These are phyloP conservation scores for Lepus europaeus DNA, from an alignment of 2,113 vertebrate genomes.

Conservation along the genomic window DNA sequence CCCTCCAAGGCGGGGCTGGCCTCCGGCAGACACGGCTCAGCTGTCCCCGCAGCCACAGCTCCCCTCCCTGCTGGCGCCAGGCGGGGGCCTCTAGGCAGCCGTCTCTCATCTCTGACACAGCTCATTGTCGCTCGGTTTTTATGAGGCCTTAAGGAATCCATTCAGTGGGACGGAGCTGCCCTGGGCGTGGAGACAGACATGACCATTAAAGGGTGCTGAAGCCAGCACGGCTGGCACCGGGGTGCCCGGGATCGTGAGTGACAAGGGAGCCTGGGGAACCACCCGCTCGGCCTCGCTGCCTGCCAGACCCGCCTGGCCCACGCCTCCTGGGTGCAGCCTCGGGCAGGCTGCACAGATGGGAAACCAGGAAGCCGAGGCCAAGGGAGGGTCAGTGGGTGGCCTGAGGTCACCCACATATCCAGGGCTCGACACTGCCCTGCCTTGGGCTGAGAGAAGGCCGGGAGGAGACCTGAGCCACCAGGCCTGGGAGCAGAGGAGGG, in stretches of 20 bases:
- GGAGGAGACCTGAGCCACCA: neutral
- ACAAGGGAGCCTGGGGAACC: neutral
- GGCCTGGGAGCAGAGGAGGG: neutral
- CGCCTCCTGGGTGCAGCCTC: neutral
- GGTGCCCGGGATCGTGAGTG: neutral
- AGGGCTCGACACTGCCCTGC: neutral
- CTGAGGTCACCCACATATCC: neutral
- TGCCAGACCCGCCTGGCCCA: too few relatives aligned
- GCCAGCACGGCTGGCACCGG: neutral
- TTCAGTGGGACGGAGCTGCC: neutral
- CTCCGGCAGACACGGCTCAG: neutral
- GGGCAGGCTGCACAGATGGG: neutral
- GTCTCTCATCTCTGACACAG: neutral
- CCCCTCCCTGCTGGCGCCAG: neutral
- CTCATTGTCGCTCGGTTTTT: neutral
- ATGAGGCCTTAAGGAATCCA: neutral
- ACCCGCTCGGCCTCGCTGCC: neutral
- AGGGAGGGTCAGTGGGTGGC: neutral
- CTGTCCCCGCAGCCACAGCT: too few relatives aligned
- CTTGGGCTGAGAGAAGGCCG: neutral
- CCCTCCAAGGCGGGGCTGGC: neutral
- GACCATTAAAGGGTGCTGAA: conserved; percentile 5
- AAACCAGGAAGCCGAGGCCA: neutral
- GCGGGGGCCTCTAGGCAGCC: neutral
- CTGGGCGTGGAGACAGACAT: neutral